Base-by-base conservation (phyloP, 1,140 invertebrate genomes). In the Mactra quadrangularis region DNA sequence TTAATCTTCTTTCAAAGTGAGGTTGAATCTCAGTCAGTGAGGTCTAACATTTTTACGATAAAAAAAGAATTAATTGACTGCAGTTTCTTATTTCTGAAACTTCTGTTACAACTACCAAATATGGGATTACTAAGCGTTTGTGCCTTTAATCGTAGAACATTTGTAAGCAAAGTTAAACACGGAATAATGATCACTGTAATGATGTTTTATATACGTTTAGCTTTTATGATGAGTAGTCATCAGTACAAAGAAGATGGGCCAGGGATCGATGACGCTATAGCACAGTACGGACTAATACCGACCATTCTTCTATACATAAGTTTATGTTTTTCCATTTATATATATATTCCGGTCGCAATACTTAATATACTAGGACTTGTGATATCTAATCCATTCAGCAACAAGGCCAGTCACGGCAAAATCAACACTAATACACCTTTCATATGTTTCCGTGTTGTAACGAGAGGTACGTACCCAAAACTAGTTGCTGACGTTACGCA, bases 361-460 rank as follows among this genome's bases (percentile, higher is more conserved):
- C 13, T 47, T 6, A 79, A 79, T 29, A 29, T 66, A 91, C 94
- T 96, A 77, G 98, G 98, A 72, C 93, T 70, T 7, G 29, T 59
- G 2, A 94, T 97, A 75, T 99, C 98, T 92, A 99, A 99, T 94
- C 96, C 97, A 75, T 99, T 99, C 92, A 97, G 97, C 41, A 31
- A 33, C 4, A 7, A 97, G 97, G 85, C 97, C 97, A 94, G 96
- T 98, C 9, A 94, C 95, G 72, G 93, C 98, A 3, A 97, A 97
- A 93, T 96, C 96, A 2, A 27, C 11, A 19, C n/a, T 1, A 22
- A 45, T 1, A 97, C 97, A 22, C 98, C 98, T 2, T 98, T 98
- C 91, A 96, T 99, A 68, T 99, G 97, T 91, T 96, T 99, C 84
- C 95, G 98, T 68, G 95, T 98, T 13, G 98, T 99, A 0, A 99